Evolutionary conservation across 2,113 vertebrate species (phyloP).

Genomic region (Sorex araneus): DNA sequence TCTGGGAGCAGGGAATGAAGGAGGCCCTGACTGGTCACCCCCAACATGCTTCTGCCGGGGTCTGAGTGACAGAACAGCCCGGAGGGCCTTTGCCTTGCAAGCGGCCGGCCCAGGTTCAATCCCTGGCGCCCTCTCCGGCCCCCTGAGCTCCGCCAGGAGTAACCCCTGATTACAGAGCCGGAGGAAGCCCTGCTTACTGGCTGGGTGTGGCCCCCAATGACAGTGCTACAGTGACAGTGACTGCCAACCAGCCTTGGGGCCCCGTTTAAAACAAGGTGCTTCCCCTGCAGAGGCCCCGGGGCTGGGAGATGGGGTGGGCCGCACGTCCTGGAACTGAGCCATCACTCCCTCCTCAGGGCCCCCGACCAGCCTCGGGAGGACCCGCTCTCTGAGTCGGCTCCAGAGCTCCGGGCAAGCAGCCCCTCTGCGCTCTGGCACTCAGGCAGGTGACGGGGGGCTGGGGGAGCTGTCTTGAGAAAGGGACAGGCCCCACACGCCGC

Average conservation of each 20-base stretch:
- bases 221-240: too few relatives aligned
- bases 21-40: background rate
- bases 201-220: too few relatives aligned
- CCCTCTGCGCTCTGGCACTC: slow-evolving; percentile 25
- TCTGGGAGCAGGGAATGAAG: background rate
- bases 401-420: background rate
- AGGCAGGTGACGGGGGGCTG: background rate
- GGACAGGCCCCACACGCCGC: background rate
- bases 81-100: background rate
- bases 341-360: background rate
- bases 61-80: background rate
- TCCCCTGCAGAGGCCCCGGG: background rate
- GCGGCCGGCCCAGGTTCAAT: too few relatives aligned
- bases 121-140: too few relatives aligned
- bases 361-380: background rate
- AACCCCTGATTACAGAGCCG: too few relatives aligned
- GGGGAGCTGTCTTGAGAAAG: background rate
- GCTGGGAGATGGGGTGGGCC: background rate
- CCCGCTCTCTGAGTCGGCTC: background rate
- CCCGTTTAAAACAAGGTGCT: too few relatives aligned
- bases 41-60: background rate
- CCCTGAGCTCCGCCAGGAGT: too few relatives aligned
- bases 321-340: background rate
- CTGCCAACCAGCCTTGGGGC: too few relatives aligned
- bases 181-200: too few relatives aligned